A percentile compares a stretch with the other conserved stretches of the same genome.
Conservation (phyloP, 2,797 vertebrate genomes). For the Varecia variegata region DNA sequence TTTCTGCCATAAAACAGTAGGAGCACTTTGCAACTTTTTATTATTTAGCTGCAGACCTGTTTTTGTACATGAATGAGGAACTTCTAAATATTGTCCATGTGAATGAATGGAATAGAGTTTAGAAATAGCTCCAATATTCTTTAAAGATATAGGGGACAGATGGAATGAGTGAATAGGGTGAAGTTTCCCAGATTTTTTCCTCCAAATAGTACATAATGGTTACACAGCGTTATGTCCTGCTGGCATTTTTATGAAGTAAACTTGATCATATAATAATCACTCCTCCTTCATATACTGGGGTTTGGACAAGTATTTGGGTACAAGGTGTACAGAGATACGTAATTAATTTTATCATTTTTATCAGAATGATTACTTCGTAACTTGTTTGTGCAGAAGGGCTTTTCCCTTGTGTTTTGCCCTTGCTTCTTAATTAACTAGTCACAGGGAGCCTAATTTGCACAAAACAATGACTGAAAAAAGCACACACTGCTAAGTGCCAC, state of each 20-base stretch:
- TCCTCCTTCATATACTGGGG: not conserved
- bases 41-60: not conserved
- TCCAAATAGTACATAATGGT: not conserved
- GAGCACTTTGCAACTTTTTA: not conserved
- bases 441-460: conserved; percentile 31
- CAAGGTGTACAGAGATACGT: not conserved
- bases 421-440: conserved; percentile 29
- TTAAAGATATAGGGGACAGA: not conserved
- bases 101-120: not conserved
- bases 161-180: not conserved
- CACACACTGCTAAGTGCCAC: not conserved
- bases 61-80: not conserved
- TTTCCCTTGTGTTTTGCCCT: not conserved
- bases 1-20: not conserved
- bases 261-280: not conserved
- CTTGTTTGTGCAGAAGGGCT: conserved; percentile 32
- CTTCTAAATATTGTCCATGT: not conserved
- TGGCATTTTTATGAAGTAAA: not conserved
- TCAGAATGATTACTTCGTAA: conserved; percentile 36
- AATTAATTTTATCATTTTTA: conserved; percentile 46
- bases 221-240: not conserved
- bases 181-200: not conserved
- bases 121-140: not conserved
- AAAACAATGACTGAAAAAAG: not conserved
- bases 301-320: not conserved